These are phyloP conservation scores for Periophthalmus modestus DNA, from an alignment of 2,113 vertebrate species.

Conservation along the genomic window DNA sequence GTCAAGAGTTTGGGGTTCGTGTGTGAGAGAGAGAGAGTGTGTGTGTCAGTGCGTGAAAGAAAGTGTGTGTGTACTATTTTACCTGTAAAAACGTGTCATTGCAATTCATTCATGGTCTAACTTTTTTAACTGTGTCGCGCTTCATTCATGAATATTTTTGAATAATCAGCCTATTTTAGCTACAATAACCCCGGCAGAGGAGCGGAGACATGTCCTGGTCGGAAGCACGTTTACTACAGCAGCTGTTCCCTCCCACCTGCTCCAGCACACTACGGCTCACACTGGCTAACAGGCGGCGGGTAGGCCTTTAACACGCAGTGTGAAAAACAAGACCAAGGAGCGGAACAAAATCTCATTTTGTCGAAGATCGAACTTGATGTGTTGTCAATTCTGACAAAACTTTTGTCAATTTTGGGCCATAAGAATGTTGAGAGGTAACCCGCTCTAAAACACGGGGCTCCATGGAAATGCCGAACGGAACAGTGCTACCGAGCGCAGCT, in stretches of 20 bases:
- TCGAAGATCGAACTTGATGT: fast-evolving
- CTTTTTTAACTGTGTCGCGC: too few species aligned
- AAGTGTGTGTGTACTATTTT: too few species aligned
- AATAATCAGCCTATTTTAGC: too few species aligned
- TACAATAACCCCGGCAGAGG: background rate
- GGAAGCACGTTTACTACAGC: slow-evolving; percentile 55
- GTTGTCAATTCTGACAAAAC: background rate
- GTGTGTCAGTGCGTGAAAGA: background rate
- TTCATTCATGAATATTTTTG: background rate
- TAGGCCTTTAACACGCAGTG: slow-evolving; percentile 69
- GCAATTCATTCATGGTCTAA: too few species aligned
- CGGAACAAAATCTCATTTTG: background rate
- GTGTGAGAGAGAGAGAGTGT: too few species aligned
- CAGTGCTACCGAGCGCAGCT: slow-evolving; percentile 17
- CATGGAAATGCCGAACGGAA: slow-evolving; percentile 63
- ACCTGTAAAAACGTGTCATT: too few species aligned
- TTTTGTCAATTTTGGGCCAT: background rate
- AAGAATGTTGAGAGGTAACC: background rate
- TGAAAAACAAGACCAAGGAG: slow-evolving; percentile 22
- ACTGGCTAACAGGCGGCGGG: slow-evolving; percentile 46
- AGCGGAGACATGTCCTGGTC: slow-evolving; percentile 36
- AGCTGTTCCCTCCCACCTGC: slow-evolving; percentile 73
- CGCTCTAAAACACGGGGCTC: slow-evolving; percentile 21
- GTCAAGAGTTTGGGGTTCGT: background rate
- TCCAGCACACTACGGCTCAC: slow-evolving; percentile 45